Evolutionary conservation across 2,888 invertebrate genomes (phyloP), one percentile per base, ranked within the genome.

Genomic region (Zele albiditarsus): DNA sequence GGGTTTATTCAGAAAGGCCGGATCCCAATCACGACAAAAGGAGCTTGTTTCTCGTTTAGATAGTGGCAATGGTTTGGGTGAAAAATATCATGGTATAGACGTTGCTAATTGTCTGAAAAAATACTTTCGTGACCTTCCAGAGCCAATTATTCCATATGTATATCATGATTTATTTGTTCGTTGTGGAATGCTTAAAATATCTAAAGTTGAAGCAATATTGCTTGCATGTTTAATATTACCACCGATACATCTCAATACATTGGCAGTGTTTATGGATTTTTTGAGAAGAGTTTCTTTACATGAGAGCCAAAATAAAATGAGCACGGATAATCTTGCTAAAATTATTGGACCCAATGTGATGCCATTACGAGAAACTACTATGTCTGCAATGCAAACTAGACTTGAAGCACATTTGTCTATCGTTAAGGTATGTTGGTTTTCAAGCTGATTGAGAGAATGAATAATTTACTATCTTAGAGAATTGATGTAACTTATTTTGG

Each of bases 1-100:
- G 87, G 97, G 97, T 0, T 90, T 97, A 66, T 97, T 97, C 88
- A 92, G 97, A 8, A 97, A 96, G 90, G 96, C 96, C 66, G 97
- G 97, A 16, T 96, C 96, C 0, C 93, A 95, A 82, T 91, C 93
- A 49, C 91, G 97, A 77, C 96, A 96, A 89, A 94, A 94, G 85
- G 96, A 96, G 88, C 92, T 97, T 27, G 94, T 94, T 90, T 94
- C 95, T 87, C 85, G 89, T 75, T 77, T 96, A 75, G 96, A 96
- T 85, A 92, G 92, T 63, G 95, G 95, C 8, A 93, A 93, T 69
- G 91, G 91, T 71, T 91, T 96, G 68, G 93, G 93, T 20, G 93
- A 93, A 69, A 93, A 93, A 3, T 93, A 95, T 86, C 93, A 95
- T 84, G 94, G 95, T 0, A 93, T 96, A 81, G 97, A 98, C 90